These are phyloP conservation scores for human (Homo sapiens) DNA, from an alignment of 2,113 vertebrate genomes.

Conservation along the genomic window DNA sequence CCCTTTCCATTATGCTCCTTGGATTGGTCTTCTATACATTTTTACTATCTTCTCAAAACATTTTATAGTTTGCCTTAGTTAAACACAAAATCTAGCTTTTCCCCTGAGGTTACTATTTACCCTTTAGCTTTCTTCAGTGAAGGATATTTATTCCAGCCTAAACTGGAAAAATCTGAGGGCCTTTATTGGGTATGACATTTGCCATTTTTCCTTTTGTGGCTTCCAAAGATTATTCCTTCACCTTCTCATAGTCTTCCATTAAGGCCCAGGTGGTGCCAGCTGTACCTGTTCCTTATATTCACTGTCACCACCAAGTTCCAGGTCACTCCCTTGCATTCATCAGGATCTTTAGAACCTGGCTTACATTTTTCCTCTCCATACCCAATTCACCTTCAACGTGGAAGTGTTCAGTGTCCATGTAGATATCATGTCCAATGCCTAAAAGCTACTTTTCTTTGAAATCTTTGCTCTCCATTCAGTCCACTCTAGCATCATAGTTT, in stretches of 20 bases:
- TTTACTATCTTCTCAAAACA: constrained; percentile 9
- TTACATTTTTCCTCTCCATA: background rate
- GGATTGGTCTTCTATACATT: background rate
- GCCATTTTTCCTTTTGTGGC: background rate
- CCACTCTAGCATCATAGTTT: too few species aligned
- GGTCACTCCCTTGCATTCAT: background rate
- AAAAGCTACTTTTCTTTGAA: too few species aligned
- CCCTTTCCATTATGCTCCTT: background rate
- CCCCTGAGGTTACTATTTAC: background rate
- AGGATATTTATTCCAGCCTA: background rate
- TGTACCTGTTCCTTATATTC: background rate
- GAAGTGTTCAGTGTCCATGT: too few species aligned
- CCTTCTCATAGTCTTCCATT: background rate
- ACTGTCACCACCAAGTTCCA: background rate
- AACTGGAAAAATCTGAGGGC: background rate
- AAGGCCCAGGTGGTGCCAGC: background rate
- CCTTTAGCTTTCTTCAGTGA: background rate
- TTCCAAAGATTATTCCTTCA: background rate
- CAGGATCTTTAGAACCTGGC: background rate
- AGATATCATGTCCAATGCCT: too few species aligned
- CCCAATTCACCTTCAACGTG: too few species aligned
- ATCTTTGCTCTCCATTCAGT: too few species aligned
- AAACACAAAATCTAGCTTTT: background rate
- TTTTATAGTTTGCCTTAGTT: constrained; percentile 12
- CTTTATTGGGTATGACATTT: background rate